Evolutionary conservation across 2,797 vertebrate genomes (phyloP).

Genomic region (Poeciliopsis presidionis): DNA sequence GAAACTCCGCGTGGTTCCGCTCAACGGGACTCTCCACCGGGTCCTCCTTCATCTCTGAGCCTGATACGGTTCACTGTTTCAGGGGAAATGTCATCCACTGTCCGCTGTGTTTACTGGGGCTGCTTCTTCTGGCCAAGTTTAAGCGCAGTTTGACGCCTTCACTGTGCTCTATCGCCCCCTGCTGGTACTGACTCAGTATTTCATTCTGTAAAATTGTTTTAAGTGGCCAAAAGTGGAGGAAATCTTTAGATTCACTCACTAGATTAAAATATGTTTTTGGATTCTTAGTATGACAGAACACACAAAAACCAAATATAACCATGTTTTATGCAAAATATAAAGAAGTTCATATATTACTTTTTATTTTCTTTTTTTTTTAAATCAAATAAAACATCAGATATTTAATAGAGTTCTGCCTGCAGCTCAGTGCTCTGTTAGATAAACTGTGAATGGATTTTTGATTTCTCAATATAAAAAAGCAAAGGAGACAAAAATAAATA

Average conservation of each 20-base stretch:
- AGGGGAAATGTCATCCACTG: too few relatives aligned
- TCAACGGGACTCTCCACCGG: rapidly evolving
- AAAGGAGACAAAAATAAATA: not conserved
- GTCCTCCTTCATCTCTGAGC: not conserved
- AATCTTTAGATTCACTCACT: not conserved
- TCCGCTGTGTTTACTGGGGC: not conserved
- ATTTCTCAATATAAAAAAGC: not conserved
- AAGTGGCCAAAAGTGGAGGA: not conserved
- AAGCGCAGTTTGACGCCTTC: not conserved
- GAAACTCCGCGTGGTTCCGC: not conserved
- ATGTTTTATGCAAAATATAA: too few relatives aligned
- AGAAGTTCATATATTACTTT: too few relatives aligned
- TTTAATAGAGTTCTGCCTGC: too few relatives aligned
- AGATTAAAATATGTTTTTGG: not conserved
- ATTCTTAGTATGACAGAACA: not conserved
- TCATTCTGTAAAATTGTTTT: not conserved
- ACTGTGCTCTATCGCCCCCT: not conserved
- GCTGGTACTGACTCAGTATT: not conserved
- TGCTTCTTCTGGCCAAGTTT: not conserved
- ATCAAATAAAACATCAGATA: too few relatives aligned
- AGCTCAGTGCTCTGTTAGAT: too few relatives aligned
- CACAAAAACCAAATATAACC: too few relatives aligned
- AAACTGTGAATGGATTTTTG: not conserved
- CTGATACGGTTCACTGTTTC: not conserved
- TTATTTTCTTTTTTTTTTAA: too few relatives aligned